A percentile compares a stretch with the other conserved stretches of the same genome.
These are phyloP conservation scores for Ditula angustiorana DNA, from an alignment of 2,888 invertebrate genomes.

Conservation along the genomic window DNA sequence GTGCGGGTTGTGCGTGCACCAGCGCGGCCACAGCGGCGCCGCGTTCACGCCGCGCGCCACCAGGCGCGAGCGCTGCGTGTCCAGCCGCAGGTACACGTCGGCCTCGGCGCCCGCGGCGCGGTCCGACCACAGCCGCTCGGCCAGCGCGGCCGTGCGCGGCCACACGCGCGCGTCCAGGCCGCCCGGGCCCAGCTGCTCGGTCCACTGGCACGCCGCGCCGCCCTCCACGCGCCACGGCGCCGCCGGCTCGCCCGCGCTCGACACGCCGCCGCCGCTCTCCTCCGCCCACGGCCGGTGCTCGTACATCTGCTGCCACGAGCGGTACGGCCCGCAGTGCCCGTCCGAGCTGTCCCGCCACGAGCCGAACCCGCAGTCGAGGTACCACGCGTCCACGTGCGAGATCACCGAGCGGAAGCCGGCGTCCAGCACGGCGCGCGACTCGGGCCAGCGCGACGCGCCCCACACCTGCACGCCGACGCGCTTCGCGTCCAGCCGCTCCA, in stretches of 20 bases:
- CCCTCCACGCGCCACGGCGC: constrained; percentile 87
- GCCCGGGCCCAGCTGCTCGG: constrained; percentile 91
- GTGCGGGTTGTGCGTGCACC: constrained; percentile 91
- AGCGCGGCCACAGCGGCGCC: constrained; percentile 91
- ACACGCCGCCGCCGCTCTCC: constrained; percentile 73
- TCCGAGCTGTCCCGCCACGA: constrained; percentile 94
- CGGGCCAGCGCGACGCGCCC: constrained; percentile 93
- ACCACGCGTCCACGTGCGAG: constrained; percentile 95
- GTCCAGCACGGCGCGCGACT: constrained; percentile 90
- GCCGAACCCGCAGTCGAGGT: constrained; percentile 94
- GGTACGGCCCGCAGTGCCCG: constrained; percentile 94
- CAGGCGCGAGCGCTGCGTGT: constrained; percentile 88
- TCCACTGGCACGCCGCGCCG: constrained; percentile 94
- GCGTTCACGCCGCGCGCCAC: constrained; percentile 87
- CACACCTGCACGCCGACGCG: constrained; percentile 90
- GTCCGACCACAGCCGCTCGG: constrained; percentile 92
- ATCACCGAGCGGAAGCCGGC: constrained; percentile 92
- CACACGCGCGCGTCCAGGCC: constrained; percentile 92
- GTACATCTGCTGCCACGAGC: constrained; percentile 95
- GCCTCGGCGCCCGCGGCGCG: constrained; percentile 79
- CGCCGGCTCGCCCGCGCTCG: constrained; percentile 43
- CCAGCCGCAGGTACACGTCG: constrained; percentile 88
- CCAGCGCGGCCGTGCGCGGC: constrained; percentile 93
- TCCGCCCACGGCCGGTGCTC: constrained; percentile 92
- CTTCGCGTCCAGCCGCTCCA: constrained; percentile 83